A percentile compares a stretch with the other conserved stretches of the same genome.
These are phyloP conservation scores for human (Homo sapiens) DNA, from an alignment of 2,113 vertebrate genomes.

Conservation along the genomic window GRCh38 chr3:109702001-109702500, in stretches of 20 bases:
- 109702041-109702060: slow-evolving; percentile 92
- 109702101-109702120: slow-evolving; percentile 66
- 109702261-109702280: not conserved
- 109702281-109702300: not conserved
- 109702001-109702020: slow-evolving; percentile 91
- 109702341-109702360: not conserved
- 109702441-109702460: not conserved
- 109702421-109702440: not conserved
- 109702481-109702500: too few relatives aligned
- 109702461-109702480: too few relatives aligned
- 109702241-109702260: not conserved
- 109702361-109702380: not conserved
- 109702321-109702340: not conserved
- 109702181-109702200: slow-evolving; percentile 87
- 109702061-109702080: slow-evolving; percentile 90
- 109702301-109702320: not conserved
- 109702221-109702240: not conserved
- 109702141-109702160: slow-evolving; percentile 92
- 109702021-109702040: slow-evolving; percentile 89
- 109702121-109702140: slow-evolving; percentile 91
- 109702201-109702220: not conserved
- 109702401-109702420: fast-evolving
- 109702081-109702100: slow-evolving; percentile 89
- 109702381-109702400: not conserved
- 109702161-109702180: slow-evolving; percentile 90